These are phyloP conservation scores for Drosophila aff. DNA, from an alignment of 1,140 invertebrate species.

Conservation along the genomic window DNA sequence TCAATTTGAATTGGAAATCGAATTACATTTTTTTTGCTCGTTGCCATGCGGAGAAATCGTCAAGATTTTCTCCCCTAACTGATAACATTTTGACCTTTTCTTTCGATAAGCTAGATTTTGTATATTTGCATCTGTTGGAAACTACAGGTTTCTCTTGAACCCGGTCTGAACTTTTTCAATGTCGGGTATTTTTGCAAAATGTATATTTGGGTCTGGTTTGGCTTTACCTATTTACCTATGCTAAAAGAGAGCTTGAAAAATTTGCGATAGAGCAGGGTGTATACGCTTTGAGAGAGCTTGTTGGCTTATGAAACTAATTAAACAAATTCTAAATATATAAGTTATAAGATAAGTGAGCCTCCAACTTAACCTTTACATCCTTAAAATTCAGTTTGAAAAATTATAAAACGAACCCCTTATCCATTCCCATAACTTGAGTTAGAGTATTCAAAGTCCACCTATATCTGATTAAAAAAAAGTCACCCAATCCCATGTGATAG, in stretches of 20 bases:
- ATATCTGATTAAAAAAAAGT: not conserved
- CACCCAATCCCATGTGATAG: slow-evolving; percentile 12
- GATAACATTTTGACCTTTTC: slow-evolving; percentile 52
- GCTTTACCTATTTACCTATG: slow-evolving; percentile 9
- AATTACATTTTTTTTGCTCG: slow-evolving; percentile 18
- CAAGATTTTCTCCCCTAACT: not conserved
- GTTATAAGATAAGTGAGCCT: too few relatives aligned
- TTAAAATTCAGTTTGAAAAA: not conserved
- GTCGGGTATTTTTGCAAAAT: slow-evolving; percentile 45
- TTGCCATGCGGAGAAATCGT: slow-evolving; percentile 50
- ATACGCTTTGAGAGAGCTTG: slow-evolving; percentile 1
- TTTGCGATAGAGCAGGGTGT: not conserved
- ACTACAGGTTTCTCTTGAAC: slow-evolving; percentile 34
- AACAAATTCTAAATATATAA: too few relatives aligned
- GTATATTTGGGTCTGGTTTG: slow-evolving; percentile 28
- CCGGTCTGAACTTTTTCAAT: slow-evolving; percentile 49
- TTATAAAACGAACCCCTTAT: too few relatives aligned
- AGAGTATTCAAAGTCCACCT: slow-evolving; percentile 12
- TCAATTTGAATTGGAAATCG: slow-evolving; percentile 39
- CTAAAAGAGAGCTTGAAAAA: not conserved
- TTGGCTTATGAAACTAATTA: not conserved
- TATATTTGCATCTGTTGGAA: not conserved
- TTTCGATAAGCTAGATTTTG: not conserved
- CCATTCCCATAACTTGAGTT: not conserved
- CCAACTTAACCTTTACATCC: too few relatives aligned